Evolutionary conservation across 2,113 vertebrate genomes (phyloP).

Genomic region (Marmota flaviventris): DNA sequence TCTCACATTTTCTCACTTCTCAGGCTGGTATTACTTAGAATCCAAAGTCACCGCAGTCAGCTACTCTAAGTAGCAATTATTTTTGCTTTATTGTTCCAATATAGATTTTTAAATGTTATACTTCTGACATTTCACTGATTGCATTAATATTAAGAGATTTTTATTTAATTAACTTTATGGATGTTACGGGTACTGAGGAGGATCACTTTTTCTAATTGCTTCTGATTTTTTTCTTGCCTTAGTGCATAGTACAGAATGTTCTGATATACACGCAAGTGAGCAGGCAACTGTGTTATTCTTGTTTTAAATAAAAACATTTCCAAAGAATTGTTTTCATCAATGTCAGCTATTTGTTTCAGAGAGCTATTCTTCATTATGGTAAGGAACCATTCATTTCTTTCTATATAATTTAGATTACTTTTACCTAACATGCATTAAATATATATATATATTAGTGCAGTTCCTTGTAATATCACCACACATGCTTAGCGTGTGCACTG

Average conservation of each 20-base stretch:
- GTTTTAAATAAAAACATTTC: background rate
- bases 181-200: background rate
- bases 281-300: background rate
- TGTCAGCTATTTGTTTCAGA: background rate
- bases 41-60: background rate
- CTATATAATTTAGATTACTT: background rate
- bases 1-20: background rate
- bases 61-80: background rate
- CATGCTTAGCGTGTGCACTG: too few species aligned
- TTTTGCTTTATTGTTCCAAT: background rate
- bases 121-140: background rate
- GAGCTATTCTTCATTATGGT: background rate
- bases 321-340: background rate
- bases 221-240: constrained; percentile 44
- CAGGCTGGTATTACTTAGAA: background rate
- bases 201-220: background rate
- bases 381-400: background rate
- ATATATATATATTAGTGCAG: too few species aligned
- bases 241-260: background rate
- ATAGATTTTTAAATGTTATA: background rate
- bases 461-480: too few species aligned
- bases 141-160: background rate
- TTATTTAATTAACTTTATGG: background rate
- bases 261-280: background rate
- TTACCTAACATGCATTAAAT: background rate